phyloP scores from a whole-genome alignment of 2,113 vertebrate genomes.

The Oreochromis aureus region DNA sequence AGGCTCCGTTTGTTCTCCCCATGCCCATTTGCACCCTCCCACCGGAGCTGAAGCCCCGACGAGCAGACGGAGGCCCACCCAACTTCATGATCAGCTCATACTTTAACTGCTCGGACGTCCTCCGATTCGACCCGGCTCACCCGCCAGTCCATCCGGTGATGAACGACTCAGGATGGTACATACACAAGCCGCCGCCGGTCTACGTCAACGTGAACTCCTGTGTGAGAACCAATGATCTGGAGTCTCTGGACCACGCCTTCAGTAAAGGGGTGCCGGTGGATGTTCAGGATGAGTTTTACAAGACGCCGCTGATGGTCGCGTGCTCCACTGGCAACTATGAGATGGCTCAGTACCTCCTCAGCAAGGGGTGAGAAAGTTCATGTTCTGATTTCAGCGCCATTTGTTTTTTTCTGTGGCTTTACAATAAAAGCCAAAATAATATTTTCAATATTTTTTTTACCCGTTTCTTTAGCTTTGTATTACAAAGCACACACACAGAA shows the following conservation, averaged over 20 bases:
- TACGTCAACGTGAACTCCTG: constrained; percentile 80
- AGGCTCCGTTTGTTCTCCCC: constrained; percentile 69
- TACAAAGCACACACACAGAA: background rate
- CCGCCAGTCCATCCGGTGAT: constrained; percentile 80
- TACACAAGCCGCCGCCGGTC: constrained; percentile 70
- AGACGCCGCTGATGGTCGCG: constrained; percentile 88
- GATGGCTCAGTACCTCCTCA: constrained; percentile 80
- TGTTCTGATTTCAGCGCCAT: background rate
- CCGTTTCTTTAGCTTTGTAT: background rate
- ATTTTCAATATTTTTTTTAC: background rate
- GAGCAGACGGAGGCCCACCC: constrained; percentile 78
- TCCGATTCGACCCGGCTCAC: constrained; percentile 63
- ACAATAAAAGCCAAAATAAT: background rate
- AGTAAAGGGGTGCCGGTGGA: constrained; percentile 81
- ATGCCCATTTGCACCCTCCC: constrained; percentile 82
- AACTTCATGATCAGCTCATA: constrained; percentile 81
- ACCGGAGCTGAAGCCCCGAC: background rate
- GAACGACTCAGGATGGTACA: constrained; percentile 88
- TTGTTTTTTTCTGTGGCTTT: background rate
- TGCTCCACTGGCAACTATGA: constrained; percentile 80
- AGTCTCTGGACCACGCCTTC: constrained; percentile 84
- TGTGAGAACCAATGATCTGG: constrained; percentile 77
- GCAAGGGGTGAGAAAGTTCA: constrained; percentile 74
- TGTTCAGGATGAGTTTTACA: constrained; percentile 82
- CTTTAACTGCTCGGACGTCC: constrained; percentile 59